These are phyloP conservation scores for Hippoglossus hippoglossus DNA, from an alignment of 2,797 vertebrate genomes.

Conservation along the genomic window DNA sequence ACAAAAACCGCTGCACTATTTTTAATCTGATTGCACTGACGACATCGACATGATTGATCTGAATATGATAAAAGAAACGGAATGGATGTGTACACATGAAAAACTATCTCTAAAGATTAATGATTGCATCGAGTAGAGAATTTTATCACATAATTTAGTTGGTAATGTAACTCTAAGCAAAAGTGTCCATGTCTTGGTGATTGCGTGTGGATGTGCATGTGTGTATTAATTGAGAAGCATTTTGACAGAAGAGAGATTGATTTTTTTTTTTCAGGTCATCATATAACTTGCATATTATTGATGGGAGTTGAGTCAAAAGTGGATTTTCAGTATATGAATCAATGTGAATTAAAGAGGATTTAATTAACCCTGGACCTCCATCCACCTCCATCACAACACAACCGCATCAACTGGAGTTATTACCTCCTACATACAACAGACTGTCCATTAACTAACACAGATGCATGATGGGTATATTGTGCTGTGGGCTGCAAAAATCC, in stretches of 20 bases:
- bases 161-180: slow-evolving; percentile 47
- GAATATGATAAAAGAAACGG: slow-evolving; percentile 24
- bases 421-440: neutral
- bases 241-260: slow-evolving; percentile 45
- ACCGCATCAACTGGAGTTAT: too few relatives aligned
- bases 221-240: slow-evolving; percentile 48
- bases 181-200: slow-evolving; percentile 36
- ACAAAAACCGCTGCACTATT: slow-evolving; percentile 64
- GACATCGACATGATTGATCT: slow-evolving; percentile 29
- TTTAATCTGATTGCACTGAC: slow-evolving; percentile 67
- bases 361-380: slow-evolving; percentile 10
- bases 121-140: slow-evolving; percentile 40
- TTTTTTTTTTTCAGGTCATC: slow-evolving; percentile 10
- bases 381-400: slow-evolving; percentile 10
- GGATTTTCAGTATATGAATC: slow-evolving; percentile 27
- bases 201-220: slow-evolving; percentile 35
- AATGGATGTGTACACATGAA: slow-evolving; percentile 15
- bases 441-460: neutral
- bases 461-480: neutral
- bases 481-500: neutral
- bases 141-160: slow-evolving; percentile 48
- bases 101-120: slow-evolving; percentile 44
- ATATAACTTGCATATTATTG: slow-evolving; percentile 17
- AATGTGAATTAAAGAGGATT: slow-evolving; percentile 24
- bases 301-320: slow-evolving; percentile 13